Evolutionary conservation across 2,797 vertebrate genomes (phyloP).

Genomic region (Calcarius lapponicus): DNA sequence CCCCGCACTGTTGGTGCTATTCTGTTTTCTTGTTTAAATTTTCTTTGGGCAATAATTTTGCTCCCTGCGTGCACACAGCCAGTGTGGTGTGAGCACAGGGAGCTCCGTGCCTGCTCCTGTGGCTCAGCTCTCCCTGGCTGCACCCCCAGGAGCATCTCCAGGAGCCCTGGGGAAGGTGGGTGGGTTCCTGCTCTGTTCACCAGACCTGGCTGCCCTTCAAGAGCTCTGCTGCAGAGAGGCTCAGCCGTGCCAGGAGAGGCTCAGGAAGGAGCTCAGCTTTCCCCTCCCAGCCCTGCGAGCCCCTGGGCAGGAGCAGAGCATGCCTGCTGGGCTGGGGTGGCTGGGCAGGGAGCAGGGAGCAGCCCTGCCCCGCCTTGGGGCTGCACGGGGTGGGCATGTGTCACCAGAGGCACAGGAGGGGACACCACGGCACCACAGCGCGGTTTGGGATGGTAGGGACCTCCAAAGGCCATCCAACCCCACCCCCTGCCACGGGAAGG

Average conservation of each 20-base stretch:
- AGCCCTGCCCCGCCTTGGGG: background rate
- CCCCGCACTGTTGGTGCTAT: accelerated
- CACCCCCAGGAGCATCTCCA: background rate
- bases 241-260: background rate
- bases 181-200: background rate
- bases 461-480: background rate
- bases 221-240: background rate
- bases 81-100: background rate
- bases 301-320: background rate
- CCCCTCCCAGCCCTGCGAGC: background rate
- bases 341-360: background rate
- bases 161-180: background rate
- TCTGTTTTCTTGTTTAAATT: background rate
- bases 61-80: too few species aligned
- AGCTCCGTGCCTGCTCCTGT: background rate
- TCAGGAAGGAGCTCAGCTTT: background rate
- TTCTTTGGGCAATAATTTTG: too few species aligned
- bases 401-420: background rate
- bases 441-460: background rate
- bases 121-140: background rate
- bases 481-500: accelerated
- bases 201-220: constrained; percentile 9
- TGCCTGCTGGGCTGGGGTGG: background rate
- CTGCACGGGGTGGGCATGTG: background rate
- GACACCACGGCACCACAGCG: background rate